Evolutionary conservation across 2,888 invertebrate species (phyloP).

Genomic region (Polyploca ridens): DNA sequence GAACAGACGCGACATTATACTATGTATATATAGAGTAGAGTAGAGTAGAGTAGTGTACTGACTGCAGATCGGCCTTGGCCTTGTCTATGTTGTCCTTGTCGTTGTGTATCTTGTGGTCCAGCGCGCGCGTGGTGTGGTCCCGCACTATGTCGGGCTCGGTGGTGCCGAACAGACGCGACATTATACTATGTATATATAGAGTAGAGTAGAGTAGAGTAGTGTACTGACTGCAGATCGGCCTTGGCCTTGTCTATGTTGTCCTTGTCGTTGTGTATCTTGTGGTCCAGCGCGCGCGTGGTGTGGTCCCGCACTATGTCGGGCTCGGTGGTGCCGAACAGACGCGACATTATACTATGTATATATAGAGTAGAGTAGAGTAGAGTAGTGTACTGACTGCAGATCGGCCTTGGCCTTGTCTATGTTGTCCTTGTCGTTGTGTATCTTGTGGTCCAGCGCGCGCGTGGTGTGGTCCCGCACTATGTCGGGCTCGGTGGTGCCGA

Average conservation of each 20-base stretch:
- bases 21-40: no score
- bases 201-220: no score
- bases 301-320: conserved; percentile 90
- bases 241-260: conserved; percentile 84
- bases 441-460: conserved; percentile 87
- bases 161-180: no score
- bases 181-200: no score
- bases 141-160: no score
- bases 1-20: no score
- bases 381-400: conserved; percentile 79
- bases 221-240: conserved; percentile 84
- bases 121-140: no score
- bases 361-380: no score
- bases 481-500: conserved; percentile 90
- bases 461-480: conserved; percentile 89
- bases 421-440: conserved; percentile 84
- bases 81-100: no score
- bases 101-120: no score
- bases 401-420: conserved; percentile 85
- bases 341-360: conserved; percentile 84
- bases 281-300: conserved; percentile 87
- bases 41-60: no score
- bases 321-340: conserved; percentile 89
- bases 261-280: conserved; percentile 86
- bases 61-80: no score